These are phyloP conservation scores for Drosophila aldrichi DNA, from an alignment of 2,888 invertebrate species.

Conservation along the genomic window DNA sequence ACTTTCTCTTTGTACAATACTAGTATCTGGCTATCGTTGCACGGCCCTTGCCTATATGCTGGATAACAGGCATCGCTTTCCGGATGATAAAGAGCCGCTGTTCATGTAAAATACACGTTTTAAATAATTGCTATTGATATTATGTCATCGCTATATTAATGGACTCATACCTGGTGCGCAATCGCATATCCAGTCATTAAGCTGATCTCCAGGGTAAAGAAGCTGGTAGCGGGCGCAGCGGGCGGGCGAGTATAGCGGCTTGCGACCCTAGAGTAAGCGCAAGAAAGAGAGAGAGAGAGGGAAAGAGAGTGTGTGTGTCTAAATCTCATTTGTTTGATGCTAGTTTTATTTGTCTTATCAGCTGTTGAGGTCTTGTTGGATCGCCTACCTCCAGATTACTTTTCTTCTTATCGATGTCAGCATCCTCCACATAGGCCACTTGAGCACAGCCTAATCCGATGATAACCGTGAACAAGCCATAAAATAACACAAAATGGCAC, in stretches of 20 bases:
- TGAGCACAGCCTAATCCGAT: slow-evolving; percentile 56
- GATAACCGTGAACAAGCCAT: slow-evolving; percentile 28
- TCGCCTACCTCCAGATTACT: slow-evolving; percentile 78
- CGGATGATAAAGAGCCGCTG: slow-evolving; percentile 87
- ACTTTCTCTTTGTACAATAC: slow-evolving; percentile 86
- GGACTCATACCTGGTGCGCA: slow-evolving; percentile 83
- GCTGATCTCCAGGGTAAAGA: slow-evolving; percentile 89
- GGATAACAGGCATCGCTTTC: slow-evolving; percentile 88
- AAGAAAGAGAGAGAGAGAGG: slow-evolving; percentile 1
- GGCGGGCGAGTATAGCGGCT: slow-evolving; percentile 87
- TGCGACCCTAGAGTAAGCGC: slow-evolving; percentile 80
- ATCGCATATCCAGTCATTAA: slow-evolving; percentile 88
- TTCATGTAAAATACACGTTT: slow-evolving; percentile 2
- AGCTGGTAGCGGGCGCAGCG: slow-evolving; percentile 88
- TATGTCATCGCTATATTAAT: slow-evolving; percentile 57
- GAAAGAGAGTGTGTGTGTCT: background rate
- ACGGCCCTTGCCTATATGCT: slow-evolving; percentile 89
- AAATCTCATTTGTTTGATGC: slow-evolving; percentile 9
- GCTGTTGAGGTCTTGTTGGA: slow-evolving; percentile 10
- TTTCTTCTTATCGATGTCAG: slow-evolving; percentile 75
- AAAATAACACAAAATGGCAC: slow-evolving; percentile 29
- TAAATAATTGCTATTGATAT: slow-evolving; percentile 20
- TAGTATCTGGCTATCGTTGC: slow-evolving; percentile 86
- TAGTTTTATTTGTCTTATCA: slow-evolving; percentile 39
- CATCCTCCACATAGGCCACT: slow-evolving; percentile 75